Conservation (phyloP, 2,797 vertebrate species). For the Loriculus beryllinus region DNA sequence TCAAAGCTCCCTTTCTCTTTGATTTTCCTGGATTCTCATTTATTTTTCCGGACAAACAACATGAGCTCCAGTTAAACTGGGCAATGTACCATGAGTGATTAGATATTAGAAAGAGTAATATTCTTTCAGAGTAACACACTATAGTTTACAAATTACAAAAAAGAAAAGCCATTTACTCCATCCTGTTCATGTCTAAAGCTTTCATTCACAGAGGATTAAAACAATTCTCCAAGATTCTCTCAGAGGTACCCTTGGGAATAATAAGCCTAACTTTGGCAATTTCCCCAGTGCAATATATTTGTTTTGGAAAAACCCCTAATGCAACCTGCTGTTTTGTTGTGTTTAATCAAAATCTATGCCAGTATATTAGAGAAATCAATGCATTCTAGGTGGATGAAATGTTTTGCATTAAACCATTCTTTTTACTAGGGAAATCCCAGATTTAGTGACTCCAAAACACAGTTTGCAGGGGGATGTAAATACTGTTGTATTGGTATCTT, state of each 20-base stretch:
- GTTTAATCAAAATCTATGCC: constrained; percentile 60
- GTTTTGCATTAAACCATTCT: background rate
- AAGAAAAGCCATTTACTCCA: background rate
- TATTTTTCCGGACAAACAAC: constrained; percentile 49
- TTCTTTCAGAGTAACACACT: background rate
- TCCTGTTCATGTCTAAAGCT: background rate
- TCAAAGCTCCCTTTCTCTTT: constrained; percentile 44
- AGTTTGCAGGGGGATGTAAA: background rate
- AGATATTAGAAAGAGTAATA: constrained; percentile 10
- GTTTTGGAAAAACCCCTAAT: background rate
- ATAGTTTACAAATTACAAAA: background rate
- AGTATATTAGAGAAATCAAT: constrained; percentile 56
- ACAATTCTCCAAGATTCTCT: background rate
- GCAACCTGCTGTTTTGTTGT: background rate
- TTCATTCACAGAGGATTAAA: constrained; percentile 2
- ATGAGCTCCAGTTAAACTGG: constrained; percentile 33
- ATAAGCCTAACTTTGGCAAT: background rate
- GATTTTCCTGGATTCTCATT: constrained; percentile 51
- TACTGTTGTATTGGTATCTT: background rate
- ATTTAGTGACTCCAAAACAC: background rate
- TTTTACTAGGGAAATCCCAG: background rate
- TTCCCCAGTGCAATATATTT: background rate
- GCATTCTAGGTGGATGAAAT: background rate
- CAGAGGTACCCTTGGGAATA: background rate
- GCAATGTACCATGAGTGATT: background rate